Base-by-base conservation (phyloP, 1,140 invertebrate species). In the Polypedilum vanderplanki region DNA sequence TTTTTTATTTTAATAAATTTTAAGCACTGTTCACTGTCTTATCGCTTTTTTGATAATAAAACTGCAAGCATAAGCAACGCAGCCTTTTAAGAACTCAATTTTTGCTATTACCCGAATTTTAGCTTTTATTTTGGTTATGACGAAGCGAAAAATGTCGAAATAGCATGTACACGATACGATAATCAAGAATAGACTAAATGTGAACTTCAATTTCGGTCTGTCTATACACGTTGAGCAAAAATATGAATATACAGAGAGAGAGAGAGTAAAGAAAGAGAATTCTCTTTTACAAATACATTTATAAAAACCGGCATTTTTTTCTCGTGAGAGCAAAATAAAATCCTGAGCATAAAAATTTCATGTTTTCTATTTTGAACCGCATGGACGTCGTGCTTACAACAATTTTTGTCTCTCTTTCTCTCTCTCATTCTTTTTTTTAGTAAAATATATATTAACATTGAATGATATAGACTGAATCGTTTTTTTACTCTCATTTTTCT, bases 321-420 rank as follows among this genome's bases (percentile, higher is more conserved):
- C 46, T 57, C 46, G 15, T 4, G n/a, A 57, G n/a, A 57, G 46
- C 9, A 41, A 41, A 41, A 41, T 7, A 41, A 41, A 57, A 57
- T 57, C 46, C 46, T 57, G 46, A 57, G 46, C 46, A 57, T 57
- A 57, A 57, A 57, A 15, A 57, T 57, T 57, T 57, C 46, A 57
- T 57, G 46, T 57, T 15, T 57, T 57, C 15, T n/a, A 12, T 57
- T 57, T 15, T 57, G n/a, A n/a, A 57, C 46, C 46, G 3, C 46
- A 57, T 57, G 46, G 46, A 57, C 46, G 46, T 4, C 12, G 15
- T n/a, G 4, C 15, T 57, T 57, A n/a, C 12, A 57, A 57, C 17
- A 7, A n/a, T 67, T 18, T 10, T 67, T 8, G 7, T 70, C 65
- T n/a, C 65, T 20, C 17, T n/a, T 17, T 57, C 10, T 12, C 46